phyloP scores from a whole-genome alignment of 2,797 vertebrate genomes.

The Etheostoma nigrum region DNA sequence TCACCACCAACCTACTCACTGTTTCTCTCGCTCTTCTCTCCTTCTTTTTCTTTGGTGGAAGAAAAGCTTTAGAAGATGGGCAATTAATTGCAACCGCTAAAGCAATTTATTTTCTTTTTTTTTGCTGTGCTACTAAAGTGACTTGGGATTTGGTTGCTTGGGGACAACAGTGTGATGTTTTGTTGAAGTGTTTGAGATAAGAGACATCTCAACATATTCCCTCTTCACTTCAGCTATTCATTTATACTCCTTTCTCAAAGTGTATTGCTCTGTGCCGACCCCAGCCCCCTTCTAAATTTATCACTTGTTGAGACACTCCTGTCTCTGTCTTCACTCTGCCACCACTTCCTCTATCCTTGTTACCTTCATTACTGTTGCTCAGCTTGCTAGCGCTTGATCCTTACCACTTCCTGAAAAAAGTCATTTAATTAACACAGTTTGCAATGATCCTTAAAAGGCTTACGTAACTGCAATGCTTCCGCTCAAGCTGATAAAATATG shows the following conservation, averaged over 20 bases:
- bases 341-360: background rate
- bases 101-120: background rate
- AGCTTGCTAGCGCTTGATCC: constrained; percentile 11
- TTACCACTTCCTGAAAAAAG: constrained; percentile 33
- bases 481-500: constrained; percentile 24
- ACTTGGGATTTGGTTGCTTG: constrained; percentile 43
- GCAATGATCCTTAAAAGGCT: constrained; percentile 27
- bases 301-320: constrained; percentile 1
- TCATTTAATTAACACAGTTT: constrained; percentile 30
- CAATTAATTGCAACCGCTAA: constrained; percentile 33
- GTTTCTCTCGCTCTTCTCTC: background rate
- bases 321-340: constrained; percentile 1
- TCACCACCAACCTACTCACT: background rate
- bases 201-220: constrained; percentile 28
- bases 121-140: constrained; percentile 14
- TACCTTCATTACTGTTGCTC: constrained; percentile 26
- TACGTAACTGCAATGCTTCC: constrained; percentile 10
- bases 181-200: constrained; percentile 30
- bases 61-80: constrained; percentile 29
- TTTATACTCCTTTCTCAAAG: constrained; percentile 14
- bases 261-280: background rate
- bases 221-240: background rate
- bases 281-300: constrained; percentile 20
- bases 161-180: constrained; percentile 40
- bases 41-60: constrained; percentile 6